Evolutionary conservation across 2,113 vertebrate genomes (phyloP).

Genomic region (Carettochelys insculpta): DNA sequence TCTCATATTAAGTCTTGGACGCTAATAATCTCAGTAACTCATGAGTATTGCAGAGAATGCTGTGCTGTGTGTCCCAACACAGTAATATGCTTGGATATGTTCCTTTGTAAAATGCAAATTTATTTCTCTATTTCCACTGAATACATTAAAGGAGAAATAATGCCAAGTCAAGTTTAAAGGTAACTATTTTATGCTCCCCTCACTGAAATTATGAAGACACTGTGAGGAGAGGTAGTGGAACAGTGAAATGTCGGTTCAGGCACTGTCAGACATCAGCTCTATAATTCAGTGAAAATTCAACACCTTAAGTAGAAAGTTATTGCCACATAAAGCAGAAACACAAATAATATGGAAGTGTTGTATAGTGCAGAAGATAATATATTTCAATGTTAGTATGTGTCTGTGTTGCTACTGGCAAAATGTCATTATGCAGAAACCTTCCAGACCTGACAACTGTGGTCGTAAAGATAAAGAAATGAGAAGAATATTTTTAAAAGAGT

Average conservation of each 20-base stretch:
- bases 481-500: slow-evolving; percentile 16
- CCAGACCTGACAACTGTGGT: not conserved
- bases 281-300: slow-evolving; percentile 22
- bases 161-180: not conserved
- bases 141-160: not conserved
- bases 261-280: not conserved
- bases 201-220: not conserved
- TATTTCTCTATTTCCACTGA: not conserved
- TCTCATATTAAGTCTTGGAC: slow-evolving; percentile 13
- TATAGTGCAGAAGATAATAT: not conserved
- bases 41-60: not conserved
- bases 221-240: slow-evolving; percentile 7
- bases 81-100: not conserved
- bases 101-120: not conserved
- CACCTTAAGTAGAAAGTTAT: not conserved
- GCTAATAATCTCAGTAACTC: not conserved
- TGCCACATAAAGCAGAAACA: slow-evolving; percentile 4
- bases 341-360: not conserved
- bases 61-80: not conserved
- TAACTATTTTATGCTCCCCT: slow-evolving; percentile 19
- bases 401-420: not conserved
- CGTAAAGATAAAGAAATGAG: slow-evolving; percentile 26
- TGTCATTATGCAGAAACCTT: not conserved
- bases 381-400: slow-evolving; percentile 8
- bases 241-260: not conserved